phyloP scores from a whole-genome alignment of 2,888 invertebrate species.

The Amitus sp. region DNA sequence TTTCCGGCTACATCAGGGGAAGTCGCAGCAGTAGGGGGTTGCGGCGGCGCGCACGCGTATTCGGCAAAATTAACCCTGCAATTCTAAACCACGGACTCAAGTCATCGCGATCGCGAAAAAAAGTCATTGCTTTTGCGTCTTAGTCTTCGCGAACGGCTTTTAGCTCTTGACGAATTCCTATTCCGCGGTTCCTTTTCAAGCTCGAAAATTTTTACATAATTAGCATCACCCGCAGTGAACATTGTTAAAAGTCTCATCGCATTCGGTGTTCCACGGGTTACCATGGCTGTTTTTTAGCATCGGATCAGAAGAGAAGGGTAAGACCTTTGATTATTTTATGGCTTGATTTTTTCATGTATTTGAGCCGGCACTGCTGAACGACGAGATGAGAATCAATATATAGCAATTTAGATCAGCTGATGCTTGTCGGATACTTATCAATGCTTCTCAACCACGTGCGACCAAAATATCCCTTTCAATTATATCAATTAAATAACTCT shows the following conservation, averaged over 20 bases:
- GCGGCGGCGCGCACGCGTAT: conserved; percentile 37
- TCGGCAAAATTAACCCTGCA: conserved; percentile 29
- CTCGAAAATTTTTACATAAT: conserved; percentile 9
- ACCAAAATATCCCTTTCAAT: too few relatives aligned
- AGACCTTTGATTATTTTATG: conserved; percentile 50
- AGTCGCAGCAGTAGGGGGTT: conserved; percentile 4
- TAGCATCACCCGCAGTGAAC: not conserved
- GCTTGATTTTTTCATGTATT: not conserved
- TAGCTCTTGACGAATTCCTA: conserved; percentile 14
- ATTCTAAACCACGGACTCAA: conserved; percentile 34
- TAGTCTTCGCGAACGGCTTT: conserved; percentile 28
- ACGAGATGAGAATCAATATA: too few relatives aligned
- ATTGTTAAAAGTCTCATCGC: not conserved
- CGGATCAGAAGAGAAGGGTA: conserved; percentile 44
- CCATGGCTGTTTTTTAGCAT: conserved; percentile 62
- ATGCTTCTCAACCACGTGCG: too few relatives aligned
- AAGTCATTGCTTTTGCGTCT: too few relatives aligned
- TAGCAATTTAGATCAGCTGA: too few relatives aligned
- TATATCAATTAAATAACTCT: too few relatives aligned
- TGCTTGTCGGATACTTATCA: too few relatives aligned
- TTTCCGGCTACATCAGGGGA: not conserved
- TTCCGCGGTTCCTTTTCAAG: too few relatives aligned
- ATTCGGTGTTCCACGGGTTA: conserved; percentile 19
- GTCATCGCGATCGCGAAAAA: too few relatives aligned
- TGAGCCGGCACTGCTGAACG: too few relatives aligned